Evolutionary conservation across 2,888 invertebrate genomes (phyloP), one percentile per base, ranked within the genome.

Genomic region (Nebria brevicollis): DNA sequence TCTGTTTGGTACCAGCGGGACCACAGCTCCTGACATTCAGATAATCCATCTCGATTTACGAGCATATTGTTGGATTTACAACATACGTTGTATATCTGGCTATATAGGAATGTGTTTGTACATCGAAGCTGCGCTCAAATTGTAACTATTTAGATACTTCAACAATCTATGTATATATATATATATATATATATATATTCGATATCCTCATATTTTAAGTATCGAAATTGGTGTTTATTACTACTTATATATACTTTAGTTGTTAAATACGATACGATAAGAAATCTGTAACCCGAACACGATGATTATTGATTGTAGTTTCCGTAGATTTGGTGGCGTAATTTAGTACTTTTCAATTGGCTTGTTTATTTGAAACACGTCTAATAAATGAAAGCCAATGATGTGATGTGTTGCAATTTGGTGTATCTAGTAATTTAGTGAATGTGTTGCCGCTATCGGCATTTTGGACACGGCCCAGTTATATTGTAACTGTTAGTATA

Each of bases 31-130:
- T 87, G 87, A 87, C 87, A 87, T 86, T 85, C 77, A 86, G 87
- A 88, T 88, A 88, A 88, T 88, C 88, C 88, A 88, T 88, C 88
- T 87, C 87, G 88, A 88, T 88, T 88, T 88, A 88, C 87, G 86
- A 86, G 82, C 86, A 84, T 85, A 85, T 86, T 85, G 85, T 85
- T 85, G 86, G 86, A 88, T 88, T 88, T 88, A 88, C 86, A 87
- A 86, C 87, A 83, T 84, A 83, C 54, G 13, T 54, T 54, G 54
- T 54, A 8, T 54, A 54, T 54, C 54, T 34, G 34, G 34, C 34
- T 7, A 7, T 54, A 54, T 54, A 54, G 34, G 34, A 34, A 34
- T 34, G 34, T 34, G 34, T 34, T 34, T 34, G 34, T 34, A 34
- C 34, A 34, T 34, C 7, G 54, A 54, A 1, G 54, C 54, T 54